phyloP scores from a whole-genome alignment of 2,113 vertebrate genomes.

The Balaenoptera acutorostrata region DNA sequence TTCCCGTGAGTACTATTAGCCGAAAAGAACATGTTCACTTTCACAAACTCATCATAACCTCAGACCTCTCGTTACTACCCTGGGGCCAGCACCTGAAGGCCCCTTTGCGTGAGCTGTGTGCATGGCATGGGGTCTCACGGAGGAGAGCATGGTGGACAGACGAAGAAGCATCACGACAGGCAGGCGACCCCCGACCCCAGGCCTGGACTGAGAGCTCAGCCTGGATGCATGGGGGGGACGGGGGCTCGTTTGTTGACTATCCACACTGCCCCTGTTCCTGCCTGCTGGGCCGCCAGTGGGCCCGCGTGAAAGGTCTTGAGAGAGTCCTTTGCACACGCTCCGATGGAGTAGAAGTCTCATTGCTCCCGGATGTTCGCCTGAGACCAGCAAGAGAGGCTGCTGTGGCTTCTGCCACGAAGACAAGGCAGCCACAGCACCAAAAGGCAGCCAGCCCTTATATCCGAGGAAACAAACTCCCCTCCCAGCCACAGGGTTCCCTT shows the following conservation, averaged over 20 bases:
- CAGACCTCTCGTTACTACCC: neutral
- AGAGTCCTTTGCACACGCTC: neutral
- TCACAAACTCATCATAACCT: neutral
- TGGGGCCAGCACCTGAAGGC: neutral
- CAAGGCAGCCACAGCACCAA: neutral
- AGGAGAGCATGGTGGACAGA: neutral
- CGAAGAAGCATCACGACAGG: neutral
- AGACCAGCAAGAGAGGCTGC: neutral
- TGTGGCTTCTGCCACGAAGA: neutral
- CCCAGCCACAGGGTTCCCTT: neutral
- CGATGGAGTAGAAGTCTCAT: neutral
- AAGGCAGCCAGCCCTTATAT: neutral
- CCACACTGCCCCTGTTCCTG: neutral
- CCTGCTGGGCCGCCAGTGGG: neutral
- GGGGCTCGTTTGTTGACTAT: neutral
- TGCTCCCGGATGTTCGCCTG: neutral
- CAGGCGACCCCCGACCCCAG: neutral
- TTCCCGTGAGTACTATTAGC: neutral
- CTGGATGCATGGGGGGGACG: rapidly evolving
- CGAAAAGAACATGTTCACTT: neutral
- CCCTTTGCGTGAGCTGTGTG: neutral
- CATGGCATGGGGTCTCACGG: neutral
- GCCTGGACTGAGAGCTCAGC: neutral
- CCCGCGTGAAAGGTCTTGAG: neutral
- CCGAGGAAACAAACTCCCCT: neutral